A percentile compares a stretch with the other conserved stretches of the same genome.
Evolutionary conservation across 2,888 invertebrate genomes (phyloP).

Genomic region (Chloromyia formosa): DNA sequence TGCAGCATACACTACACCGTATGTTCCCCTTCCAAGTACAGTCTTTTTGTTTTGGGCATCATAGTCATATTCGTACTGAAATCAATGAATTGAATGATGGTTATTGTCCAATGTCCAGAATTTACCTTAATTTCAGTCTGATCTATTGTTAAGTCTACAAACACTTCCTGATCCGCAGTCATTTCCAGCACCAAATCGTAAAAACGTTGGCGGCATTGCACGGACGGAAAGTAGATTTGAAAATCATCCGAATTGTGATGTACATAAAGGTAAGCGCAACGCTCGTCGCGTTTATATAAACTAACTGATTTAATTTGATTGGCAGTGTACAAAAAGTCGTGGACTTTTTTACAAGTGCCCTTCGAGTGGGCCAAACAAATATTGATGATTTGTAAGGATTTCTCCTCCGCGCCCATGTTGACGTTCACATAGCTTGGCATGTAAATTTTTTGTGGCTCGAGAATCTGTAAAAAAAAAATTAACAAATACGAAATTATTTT

Average conservation of each 20-base stretch:
- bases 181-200: constrained; percentile 86
- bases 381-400: constrained; percentile 89
- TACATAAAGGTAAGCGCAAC: constrained; percentile 96
- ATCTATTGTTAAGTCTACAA: constrained; percentile 76
- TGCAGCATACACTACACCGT: constrained; percentile 94
- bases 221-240: constrained; percentile 96
- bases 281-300: constrained; percentile 93
- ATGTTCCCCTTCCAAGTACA: constrained; percentile 93
- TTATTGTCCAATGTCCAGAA: background rate
- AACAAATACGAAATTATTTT: background rate
- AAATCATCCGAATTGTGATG: constrained; percentile 98
- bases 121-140: constrained; percentile 78
- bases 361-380: constrained; percentile 82
- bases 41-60: constrained; percentile 89
- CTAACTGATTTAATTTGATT: constrained; percentile 71
- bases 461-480: constrained; percentile 66
- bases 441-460: constrained; percentile 91
- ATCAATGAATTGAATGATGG: background rate
- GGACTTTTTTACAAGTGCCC: constrained; percentile 82
- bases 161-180: constrained; percentile 86
- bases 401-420: constrained; percentile 92
- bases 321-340: constrained; percentile 93
- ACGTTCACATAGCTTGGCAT: constrained; percentile 97
- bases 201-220: constrained; percentile 82
- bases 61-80: constrained; percentile 90